Evolutionary conservation across 2,797 vertebrate genomes (phyloP).

Genomic region (Numenius phaeopus): DNA sequence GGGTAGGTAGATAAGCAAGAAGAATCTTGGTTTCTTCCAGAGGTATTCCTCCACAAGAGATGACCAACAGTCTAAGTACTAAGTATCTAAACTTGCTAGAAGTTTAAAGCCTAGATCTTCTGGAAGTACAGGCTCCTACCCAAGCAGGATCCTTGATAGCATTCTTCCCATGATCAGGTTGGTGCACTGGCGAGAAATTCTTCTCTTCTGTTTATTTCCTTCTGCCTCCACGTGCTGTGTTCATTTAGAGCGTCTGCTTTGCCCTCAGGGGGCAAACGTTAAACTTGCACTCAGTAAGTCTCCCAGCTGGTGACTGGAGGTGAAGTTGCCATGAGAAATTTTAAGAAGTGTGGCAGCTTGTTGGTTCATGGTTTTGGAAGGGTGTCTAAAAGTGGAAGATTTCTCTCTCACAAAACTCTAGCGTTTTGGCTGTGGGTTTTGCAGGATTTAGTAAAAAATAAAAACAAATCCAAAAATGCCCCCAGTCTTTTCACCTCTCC

Average conservation of each 20-base stretch:
- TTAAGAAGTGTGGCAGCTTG: background rate
- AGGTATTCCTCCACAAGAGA: background rate
- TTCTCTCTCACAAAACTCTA: fast-evolving
- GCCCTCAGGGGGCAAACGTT: background rate
- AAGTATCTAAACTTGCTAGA: background rate
- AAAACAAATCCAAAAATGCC: background rate
- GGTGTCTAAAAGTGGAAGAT: background rate
- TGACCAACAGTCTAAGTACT: background rate
- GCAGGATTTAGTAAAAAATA: background rate
- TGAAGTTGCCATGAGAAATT: background rate
- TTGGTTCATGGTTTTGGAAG: background rate
- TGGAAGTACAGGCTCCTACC: background rate
- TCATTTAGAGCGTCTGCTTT: background rate
- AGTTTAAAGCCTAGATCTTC: background rate
- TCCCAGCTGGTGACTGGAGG: background rate
- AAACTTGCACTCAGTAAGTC: background rate
- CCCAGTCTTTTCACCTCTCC: background rate
- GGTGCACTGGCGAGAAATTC: background rate
- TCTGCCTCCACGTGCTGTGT: fast-evolving
- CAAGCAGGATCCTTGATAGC: background rate
- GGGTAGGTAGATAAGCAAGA: background rate
- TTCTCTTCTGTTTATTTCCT: background rate
- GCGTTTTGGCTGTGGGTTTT: background rate
- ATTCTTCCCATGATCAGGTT: background rate
- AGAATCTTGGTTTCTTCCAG: background rate